Evolutionary conservation across 2,113 vertebrate species (phyloP).

Genomic region (Nicator chloris): DNA sequence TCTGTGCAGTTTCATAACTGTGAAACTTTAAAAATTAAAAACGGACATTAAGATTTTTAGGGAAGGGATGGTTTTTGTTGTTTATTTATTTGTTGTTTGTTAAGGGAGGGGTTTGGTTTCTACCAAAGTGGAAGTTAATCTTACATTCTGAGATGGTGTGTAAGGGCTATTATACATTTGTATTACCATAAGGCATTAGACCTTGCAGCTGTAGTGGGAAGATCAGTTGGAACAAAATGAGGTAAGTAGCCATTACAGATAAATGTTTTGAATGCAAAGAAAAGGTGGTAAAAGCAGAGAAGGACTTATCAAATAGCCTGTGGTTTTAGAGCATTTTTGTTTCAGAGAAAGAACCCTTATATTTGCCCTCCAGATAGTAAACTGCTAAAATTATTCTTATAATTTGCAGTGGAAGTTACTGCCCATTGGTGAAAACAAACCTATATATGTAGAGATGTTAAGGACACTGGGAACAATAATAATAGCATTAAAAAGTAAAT

Average conservation of each 20-base stretch:
- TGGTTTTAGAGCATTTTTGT: background rate
- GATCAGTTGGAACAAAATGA: background rate
- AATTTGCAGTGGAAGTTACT: background rate
- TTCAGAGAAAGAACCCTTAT: background rate
- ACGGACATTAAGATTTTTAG: background rate
- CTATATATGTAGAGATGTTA: background rate
- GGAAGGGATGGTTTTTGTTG: background rate
- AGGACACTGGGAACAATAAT: background rate
- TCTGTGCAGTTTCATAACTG: background rate
- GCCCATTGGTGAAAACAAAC: background rate
- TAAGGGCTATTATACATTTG: background rate
- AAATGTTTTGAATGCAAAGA: background rate
- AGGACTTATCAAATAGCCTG: background rate
- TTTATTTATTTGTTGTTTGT: background rate
- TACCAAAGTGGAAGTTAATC: background rate
- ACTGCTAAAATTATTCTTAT: background rate
- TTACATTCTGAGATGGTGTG: background rate
- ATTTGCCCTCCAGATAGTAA: background rate
- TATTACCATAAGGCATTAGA: background rate
- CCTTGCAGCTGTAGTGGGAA: background rate
- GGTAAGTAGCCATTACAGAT: background rate
- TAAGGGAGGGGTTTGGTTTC: background rate
- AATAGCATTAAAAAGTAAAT: background rate
- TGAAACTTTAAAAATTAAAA: background rate
- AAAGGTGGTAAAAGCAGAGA: background rate